A percentile compares a stretch with the other conserved stretches of the same genome.
Evolutionary conservation across 2,797 vertebrate species (phyloP).

Genomic region (Enteromius fasciolatus): DNA sequence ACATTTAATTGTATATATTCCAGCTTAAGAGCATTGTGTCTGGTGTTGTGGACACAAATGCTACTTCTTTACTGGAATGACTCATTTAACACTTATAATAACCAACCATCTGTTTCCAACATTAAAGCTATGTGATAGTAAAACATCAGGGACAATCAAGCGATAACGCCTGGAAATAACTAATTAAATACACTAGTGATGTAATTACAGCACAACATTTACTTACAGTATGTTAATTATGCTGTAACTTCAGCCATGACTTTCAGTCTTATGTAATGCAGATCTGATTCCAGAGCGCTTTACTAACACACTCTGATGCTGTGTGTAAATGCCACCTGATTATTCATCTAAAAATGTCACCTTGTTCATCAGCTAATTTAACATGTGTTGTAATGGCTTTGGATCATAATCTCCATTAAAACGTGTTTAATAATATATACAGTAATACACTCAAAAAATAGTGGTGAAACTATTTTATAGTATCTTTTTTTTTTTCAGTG

Average conservation of each 20-base stretch:
- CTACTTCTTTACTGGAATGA: not conserved
- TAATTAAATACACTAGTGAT: conserved; percentile 4
- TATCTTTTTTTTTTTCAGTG: not conserved
- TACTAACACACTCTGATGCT: not conserved
- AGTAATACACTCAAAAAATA: not conserved
- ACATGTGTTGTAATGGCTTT: not conserved
- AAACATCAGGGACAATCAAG: conserved; percentile 13
- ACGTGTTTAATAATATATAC: not conserved
- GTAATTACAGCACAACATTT: conserved; percentile 17
- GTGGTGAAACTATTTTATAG: not conserved
- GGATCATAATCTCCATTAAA: not conserved
- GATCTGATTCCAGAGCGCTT: not conserved
- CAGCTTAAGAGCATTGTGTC: no score
- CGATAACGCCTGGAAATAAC: not conserved
- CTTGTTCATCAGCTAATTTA: not conserved
- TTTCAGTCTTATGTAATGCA: not conserved
- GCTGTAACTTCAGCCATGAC: conserved; percentile 11
- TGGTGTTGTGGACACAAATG: not conserved
- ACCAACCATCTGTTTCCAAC: not conserved
- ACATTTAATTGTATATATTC: not conserved
- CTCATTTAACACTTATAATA: not conserved
- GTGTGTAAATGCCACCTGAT: not conserved
- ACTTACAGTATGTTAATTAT: conserved; percentile 19
- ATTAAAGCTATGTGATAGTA: not conserved
- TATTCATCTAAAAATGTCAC: not conserved